Evolutionary conservation across 2,113 vertebrate genomes (phyloP), one percentile per base, ranked within the genome.

Genomic region (Cariama cristata): DNA sequence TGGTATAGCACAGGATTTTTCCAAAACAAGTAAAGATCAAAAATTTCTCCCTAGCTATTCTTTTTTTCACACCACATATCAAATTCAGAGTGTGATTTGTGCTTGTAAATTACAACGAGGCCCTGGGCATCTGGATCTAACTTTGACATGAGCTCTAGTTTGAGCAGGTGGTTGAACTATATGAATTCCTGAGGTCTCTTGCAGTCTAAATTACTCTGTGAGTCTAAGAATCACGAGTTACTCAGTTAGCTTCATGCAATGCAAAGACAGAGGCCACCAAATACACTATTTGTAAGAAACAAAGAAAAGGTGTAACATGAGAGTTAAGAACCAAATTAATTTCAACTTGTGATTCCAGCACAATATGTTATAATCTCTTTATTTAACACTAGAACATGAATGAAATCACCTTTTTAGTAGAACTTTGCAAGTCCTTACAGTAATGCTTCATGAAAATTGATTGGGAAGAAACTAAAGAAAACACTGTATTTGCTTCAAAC

Each of bases 1-100:
- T 92, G 28, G 67, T 79, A 62, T 8, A 35, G 86, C 87, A 96
- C 42, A 73, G 59, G 60, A 74, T 76, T 97, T 97, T 96, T 96
- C 89, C 75, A 64, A 96, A 94, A 80, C 79, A 92, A 91, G 68
- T 35, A 62, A 88, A 91, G 52, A 38, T 33, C 23, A 72, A 68
- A 79, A 88, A 66, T 90, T 93, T 95, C 17, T 95, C 84, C 82
- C 26, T 83, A 92, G 56, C 4, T 83, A 22, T n/a, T 38, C 5
- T 88, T 71, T 96, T 85, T 67, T 86, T 17, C 73, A 69, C 26
- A 52, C 62, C 67, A 63, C 18, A 1, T 49, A 86, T 87, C 18
- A 35, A 86, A 90, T 74, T 92, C 59, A 67, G 86, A 86, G 44
- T 47, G 50, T 60, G 44, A 55, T 88, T 93, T 89, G 53, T 96